Conservation (phyloP, 2,888 invertebrate species). For the Acanthoscelides obtectus region DNA sequence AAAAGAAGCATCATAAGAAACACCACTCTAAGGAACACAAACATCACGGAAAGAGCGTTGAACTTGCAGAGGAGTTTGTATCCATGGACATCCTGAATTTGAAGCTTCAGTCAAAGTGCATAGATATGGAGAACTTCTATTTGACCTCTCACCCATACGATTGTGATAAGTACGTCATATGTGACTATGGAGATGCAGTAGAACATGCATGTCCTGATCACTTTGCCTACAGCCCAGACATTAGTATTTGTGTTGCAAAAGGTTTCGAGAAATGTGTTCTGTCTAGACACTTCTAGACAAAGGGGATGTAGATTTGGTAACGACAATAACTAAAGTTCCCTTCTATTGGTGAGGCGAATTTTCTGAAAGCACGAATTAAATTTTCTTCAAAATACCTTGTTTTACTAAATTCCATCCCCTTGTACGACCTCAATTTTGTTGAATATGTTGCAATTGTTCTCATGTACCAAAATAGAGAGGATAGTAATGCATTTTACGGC, state of each 20-base stretch:
- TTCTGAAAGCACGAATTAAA: no score
- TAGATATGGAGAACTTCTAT: neutral
- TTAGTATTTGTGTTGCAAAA: slow-evolving; percentile 1
- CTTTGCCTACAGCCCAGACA: slow-evolving; percentile 2
- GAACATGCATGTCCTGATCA: neutral
- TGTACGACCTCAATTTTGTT: no score
- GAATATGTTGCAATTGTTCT: no score
- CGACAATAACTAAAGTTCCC: no score
- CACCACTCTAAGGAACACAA: neutral
- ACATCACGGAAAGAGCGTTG: neutral
- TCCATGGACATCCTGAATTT: neutral
- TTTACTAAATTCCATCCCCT: no score
- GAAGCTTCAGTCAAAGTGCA: neutral
- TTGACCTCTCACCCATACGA: slow-evolving; percentile 1
- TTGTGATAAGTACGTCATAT: slow-evolving; percentile 1
- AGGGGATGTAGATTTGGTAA: neutral
- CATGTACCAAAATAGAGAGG: no score
- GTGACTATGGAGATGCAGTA: neutral
- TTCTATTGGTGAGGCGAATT: no score
- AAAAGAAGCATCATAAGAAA: neutral
- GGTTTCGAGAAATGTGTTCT: slow-evolving; percentile 2
- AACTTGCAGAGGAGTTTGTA: neutral
- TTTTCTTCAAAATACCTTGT: no score
- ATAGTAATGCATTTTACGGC: no score
- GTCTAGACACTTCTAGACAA: neutral